A percentile compares a stretch with the other conserved stretches of the same genome.
Conservation (phyloP, 30 jellyfish, hydroid and myxozoan species). For the Mastigias papua region DNA sequence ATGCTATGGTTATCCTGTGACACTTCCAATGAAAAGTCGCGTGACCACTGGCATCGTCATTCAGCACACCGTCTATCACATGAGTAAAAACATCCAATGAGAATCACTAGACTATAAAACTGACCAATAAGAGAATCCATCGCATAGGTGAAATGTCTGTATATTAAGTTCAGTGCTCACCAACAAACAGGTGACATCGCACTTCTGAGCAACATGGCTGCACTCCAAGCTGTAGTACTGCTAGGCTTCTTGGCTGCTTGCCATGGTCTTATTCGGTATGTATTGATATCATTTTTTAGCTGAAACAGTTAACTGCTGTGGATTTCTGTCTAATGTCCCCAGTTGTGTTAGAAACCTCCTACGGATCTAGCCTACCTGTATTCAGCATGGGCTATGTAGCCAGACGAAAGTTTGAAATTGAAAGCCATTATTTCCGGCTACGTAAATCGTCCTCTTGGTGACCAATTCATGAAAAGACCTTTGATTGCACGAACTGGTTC, state of each 20-base stretch:
- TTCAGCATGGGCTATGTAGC: too few species aligned
- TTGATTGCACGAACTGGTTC: too few species aligned
- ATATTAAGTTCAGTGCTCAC: too few species aligned
- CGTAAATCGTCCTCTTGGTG: too few species aligned
- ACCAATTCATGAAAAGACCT: too few species aligned
- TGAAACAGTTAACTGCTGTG: not conserved
- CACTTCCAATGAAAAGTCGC: constrained; percentile 25
- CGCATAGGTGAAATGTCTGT: too few species aligned
- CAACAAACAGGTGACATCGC: not conserved
- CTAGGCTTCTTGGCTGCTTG: constrained; percentile 66
- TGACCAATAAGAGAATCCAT: constrained; percentile 31
- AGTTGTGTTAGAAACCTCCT: not conserved
- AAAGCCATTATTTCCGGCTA: too few species aligned
- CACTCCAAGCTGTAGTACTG: not conserved
- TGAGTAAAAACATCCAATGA: constrained; percentile 29
- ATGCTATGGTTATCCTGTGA: constrained; percentile 25
- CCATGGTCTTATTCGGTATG: constrained; percentile 68
- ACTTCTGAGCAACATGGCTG: constrained; percentile 26
- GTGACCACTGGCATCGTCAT: constrained; percentile 22
- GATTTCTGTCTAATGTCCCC: not conserved
- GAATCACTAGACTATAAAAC: not conserved
- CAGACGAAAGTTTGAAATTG: too few species aligned
- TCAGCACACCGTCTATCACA: constrained; percentile 1
- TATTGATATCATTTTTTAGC: not conserved
- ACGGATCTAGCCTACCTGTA: too few species aligned